Conservation (phyloP, 2,888 invertebrate genomes). For the Therioaphis trifolii region DNA sequence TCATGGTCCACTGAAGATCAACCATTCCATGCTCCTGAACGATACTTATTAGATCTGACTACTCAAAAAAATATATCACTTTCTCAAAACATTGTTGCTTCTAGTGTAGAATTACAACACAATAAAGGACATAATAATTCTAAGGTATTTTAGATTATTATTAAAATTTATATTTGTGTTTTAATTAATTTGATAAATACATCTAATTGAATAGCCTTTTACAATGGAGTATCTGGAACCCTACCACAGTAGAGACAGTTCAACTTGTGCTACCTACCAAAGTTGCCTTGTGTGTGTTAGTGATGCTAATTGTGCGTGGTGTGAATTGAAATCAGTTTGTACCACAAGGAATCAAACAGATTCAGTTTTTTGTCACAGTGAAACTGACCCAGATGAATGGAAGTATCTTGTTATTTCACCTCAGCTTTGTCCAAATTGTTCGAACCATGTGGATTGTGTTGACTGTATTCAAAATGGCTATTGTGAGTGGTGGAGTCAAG, state of each 20-base stretch:
- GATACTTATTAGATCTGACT: conserved; percentile 73
- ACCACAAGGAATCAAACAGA: conserved; percentile 78
- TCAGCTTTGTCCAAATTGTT: conserved; percentile 86
- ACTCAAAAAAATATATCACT: conserved; percentile 69
- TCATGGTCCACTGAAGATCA: conserved; percentile 56
- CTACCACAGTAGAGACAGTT: conserved; percentile 77
- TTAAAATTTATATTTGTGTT: neutral
- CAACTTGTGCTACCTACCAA: conserved; percentile 79
- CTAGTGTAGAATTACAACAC: conserved; percentile 81
- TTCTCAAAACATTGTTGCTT: conserved; percentile 64
- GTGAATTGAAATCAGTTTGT: conserved; percentile 80
- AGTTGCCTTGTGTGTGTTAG: conserved; percentile 90
- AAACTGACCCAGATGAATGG: conserved; percentile 70
- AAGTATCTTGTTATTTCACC: conserved; percentile 85
- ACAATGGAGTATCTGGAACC: conserved; percentile 92
- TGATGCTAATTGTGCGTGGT: conserved; percentile 93
- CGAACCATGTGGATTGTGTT: conserved; percentile 88
- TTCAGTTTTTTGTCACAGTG: conserved; percentile 71
- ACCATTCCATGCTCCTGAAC: conserved; percentile 73
- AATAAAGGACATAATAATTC: conserved; percentile 79
- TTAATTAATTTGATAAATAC: neutral
- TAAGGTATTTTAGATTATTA: conserved; percentile 71
- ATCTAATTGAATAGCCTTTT: conserved; percentile 72
- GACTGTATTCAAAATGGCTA: conserved; percentile 81
- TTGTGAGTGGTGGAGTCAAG: conserved; percentile 94